These are phyloP conservation scores for Aptenodytes patagonicus DNA, from an alignment of 2,113 vertebrate genomes.

Conservation along the genomic window DNA sequence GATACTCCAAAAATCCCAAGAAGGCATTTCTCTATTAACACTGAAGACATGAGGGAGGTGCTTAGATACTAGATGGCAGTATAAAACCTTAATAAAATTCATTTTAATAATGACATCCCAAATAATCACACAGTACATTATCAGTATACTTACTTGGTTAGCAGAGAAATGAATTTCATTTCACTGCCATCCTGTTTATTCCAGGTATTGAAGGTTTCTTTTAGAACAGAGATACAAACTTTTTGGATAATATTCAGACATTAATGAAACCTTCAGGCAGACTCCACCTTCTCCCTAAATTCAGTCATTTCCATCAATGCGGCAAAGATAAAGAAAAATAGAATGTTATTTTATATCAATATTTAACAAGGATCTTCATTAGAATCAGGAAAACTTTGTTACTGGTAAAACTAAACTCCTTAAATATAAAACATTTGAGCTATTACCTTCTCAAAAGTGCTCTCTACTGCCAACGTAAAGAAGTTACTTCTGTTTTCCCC, in stretches of 20 bases:
- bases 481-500: background rate
- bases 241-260: background rate
- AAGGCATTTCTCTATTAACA: background rate
- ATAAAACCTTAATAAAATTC: constrained; percentile 32
- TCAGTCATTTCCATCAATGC: background rate
- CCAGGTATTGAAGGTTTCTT: background rate
- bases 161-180: constrained; percentile 18
- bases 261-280: background rate
- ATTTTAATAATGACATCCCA: background rate
- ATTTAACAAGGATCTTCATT: background rate
- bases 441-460: background rate
- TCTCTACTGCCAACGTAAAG: background rate
- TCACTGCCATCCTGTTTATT: background rate
- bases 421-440: background rate
- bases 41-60: background rate
- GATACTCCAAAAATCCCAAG: background rate
- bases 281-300: background rate
- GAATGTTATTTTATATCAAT: background rate
- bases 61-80: constrained; percentile 45
- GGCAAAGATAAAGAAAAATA: background rate
- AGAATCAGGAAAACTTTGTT: background rate
- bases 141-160: background rate
- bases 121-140: background rate
- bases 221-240: background rate
- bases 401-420: background rate